Evolutionary conservation across 2,113 vertebrate genomes (phyloP), one percentile per base, ranked within the genome.

Genomic region (Brachyistius frenatus): DNA sequence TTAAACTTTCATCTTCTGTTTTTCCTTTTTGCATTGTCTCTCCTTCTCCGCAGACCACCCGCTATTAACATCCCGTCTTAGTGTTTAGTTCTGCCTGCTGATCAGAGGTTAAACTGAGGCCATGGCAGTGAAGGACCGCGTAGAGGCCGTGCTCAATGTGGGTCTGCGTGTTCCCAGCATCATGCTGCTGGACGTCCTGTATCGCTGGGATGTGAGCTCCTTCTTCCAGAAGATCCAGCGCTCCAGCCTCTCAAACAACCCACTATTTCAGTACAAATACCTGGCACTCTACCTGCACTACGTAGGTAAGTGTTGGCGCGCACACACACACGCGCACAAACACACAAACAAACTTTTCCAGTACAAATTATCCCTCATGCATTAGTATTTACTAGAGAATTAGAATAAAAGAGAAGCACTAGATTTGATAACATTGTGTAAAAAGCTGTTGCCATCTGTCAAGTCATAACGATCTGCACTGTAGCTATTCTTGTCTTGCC

Each of bases 191-290:
- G 98, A 99, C 60, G 96, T 99, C 89, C 94, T 99, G 53, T 99
- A 99, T 93, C 94, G 97, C 80, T 99, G 98, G 98, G 98, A 99
- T 55, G 98, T 99, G 90, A 96, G 97, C 95, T 99, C 98, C 9
- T 99, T 99, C 93, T 99, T 99, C 94, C 98, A 99, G 95, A 98
- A 99, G 95, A 98, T 99, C 95, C 98, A 99, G 92, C 96, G 97
- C 87, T 97, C 97, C 92, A 98, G 96, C 89, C 96, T 99, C 83
- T 97, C 93, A 92, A 98, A 97, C 93, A 99, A 99, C 85, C 97
- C 97, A 44, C 95, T 99, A 80, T 99, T 99, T 93, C 98, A 99
- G 81, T 99, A 99, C 94, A 99, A 99, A 91, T 99, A 99, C 93
- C 93, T 99, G 95, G 97, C 97, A 31, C 97, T 99, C 78, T 99